Conservation (phyloP, 2,113 vertebrate species). For the Puffinus mauretanicus region DNA sequence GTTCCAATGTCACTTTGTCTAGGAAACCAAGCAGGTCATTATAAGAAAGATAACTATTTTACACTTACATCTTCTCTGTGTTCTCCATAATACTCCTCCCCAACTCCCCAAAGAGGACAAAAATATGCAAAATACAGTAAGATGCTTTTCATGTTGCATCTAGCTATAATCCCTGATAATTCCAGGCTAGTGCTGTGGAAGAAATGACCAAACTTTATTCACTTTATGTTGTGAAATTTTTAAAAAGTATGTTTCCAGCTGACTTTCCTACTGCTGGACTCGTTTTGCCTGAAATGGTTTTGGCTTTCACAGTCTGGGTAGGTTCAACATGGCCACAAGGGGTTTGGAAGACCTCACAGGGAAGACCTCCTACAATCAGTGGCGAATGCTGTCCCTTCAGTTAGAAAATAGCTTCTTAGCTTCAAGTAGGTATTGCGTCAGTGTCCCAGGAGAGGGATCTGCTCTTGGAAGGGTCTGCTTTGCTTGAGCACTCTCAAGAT, state of each 20-base stretch:
- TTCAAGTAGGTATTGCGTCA: background rate
- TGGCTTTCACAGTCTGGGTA: background rate
- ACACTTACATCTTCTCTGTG: background rate
- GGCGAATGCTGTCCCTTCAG: background rate
- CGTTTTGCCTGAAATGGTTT: background rate
- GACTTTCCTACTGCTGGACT: slow-evolving; percentile 24
- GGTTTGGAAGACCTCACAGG: slow-evolving; percentile 46
- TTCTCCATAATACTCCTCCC: background rate
- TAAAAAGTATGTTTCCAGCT: background rate
- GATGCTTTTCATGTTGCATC: background rate
- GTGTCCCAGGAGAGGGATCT: background rate
- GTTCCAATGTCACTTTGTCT: background rate
- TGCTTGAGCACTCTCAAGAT: background rate
- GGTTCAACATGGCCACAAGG: background rate
- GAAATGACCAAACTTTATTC: background rate
- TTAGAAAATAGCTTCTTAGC: background rate
- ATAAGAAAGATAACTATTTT: background rate
- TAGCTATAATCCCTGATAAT: background rate
- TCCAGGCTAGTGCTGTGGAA: background rate
- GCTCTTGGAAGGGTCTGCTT: background rate
- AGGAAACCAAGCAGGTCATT: background rate
- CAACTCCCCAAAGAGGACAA: background rate
- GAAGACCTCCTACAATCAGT: slow-evolving; percentile 48
- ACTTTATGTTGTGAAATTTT: background rate
- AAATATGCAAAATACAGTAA: background rate